Conservation (phyloP, 1,140 invertebrate genomes). For the Eupeodes corollae region DNA sequence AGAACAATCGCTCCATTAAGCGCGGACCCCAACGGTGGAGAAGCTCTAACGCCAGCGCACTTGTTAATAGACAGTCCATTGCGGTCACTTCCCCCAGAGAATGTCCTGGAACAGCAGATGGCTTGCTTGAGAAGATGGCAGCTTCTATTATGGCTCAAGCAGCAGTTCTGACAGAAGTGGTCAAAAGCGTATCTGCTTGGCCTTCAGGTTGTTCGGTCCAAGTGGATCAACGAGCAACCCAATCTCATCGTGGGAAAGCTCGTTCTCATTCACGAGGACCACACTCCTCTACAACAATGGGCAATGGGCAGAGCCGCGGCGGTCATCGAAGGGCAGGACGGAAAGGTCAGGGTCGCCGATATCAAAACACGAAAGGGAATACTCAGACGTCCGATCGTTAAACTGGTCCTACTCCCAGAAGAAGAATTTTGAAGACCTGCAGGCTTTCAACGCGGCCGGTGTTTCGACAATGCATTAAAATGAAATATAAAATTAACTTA, state of each 20-base stretch:
- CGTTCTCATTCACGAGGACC: constrained; percentile 28
- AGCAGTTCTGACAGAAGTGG: constrained; percentile 16
- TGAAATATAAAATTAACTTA: no score
- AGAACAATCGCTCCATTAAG: no score
- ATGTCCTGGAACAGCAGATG: no score
- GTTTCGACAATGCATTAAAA: no score
- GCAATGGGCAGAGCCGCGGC: constrained; percentile 25
- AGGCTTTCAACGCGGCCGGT: background rate
- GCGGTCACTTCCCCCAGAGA: no score
- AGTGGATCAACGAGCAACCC: constrained; percentile 16
- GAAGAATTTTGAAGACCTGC: background rate
- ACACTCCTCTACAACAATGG: constrained; percentile 31
- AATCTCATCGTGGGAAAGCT: constrained; percentile 16
- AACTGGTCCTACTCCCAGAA: constrained; percentile 6
- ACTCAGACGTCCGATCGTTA: constrained; percentile 12
- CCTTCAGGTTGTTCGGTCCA: constrained; percentile 19
- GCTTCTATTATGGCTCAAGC: constrained; percentile 1
- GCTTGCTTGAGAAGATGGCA: constrained; percentile 1
- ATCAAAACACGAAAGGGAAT: constrained; percentile 18
- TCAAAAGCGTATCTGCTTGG: constrained; percentile 21
- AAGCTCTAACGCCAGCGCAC: no score
- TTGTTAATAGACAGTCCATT: no score
- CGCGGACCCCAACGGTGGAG: no score
- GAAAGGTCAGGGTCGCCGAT: constrained; percentile 28
- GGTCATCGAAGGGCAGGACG: constrained; percentile 28